Evolutionary conservation across 2,888 invertebrate species (phyloP), one percentile per base, ranked within the genome.

Genomic region (Scaeva pyrastri): DNA sequence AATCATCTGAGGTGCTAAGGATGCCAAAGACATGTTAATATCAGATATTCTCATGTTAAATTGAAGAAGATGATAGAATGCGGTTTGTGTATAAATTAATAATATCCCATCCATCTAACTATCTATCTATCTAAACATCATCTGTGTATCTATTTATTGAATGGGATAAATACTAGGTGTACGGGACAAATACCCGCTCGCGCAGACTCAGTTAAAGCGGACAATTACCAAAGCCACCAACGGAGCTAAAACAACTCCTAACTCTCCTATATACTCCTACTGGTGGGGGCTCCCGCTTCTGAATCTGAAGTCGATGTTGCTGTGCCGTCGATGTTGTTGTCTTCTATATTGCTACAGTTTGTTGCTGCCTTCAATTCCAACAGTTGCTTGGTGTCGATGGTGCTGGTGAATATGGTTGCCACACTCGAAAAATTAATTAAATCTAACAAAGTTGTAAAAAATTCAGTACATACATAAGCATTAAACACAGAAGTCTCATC

Each of bases 221-320:
- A 86, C 86, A 82, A 86, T 86, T 86, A 86, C 74, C 62, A 58
- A 86, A 86, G 70, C 77, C 75, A 75, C 84, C 84, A 77, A 77
- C 81, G 71, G 76, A 73, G 81, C 23, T n/a, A 21, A n/a, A 52
- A 66, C 48, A 60, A 60, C 41, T 60, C 16, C 26, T 66, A 60
- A 74, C 68, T 45, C 66, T 45, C 66, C 85, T 70, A 70, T 50
- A 74, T 62, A 39, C 66, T 45, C 66, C 85, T 70, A 70, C 56
- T 73, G 55, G 43, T 48, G 19, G 19, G 19, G 31, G 66, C 58
- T 60, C 12, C n/a, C 5, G 70, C 23, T 55, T 26, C 45, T 62
- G 78, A n/a, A n/a, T n/a, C 56, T 58, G 43, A 26, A 31, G 11
- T 2, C 16, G 19, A 1, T 64, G 64, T 14, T 48, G 19, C 10